Base-by-base conservation (phyloP, 2,113 vertebrate species). In the Hystrix cristata region DNA sequence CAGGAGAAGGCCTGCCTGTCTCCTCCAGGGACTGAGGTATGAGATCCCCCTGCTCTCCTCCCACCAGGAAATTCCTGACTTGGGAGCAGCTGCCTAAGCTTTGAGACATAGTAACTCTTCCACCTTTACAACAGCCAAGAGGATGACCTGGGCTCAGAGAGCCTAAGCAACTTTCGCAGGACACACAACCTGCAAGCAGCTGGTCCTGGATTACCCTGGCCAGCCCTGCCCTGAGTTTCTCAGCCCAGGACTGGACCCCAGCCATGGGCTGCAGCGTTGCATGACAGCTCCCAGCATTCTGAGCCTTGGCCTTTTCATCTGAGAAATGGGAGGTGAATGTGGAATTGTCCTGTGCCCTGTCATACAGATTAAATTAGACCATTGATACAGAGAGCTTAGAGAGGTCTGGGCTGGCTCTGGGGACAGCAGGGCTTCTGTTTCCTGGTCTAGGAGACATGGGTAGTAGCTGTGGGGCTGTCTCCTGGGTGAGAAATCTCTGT, bases 381-480 rank as follows among this genome's bases (percentile, higher is more conserved):
- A 19, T 21, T 0, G 14, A 9, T 5, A 0, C 7, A 15, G 5
- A 21, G 7, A 29, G 0, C 3, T 7, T 9, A 0, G 55, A 57
- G 10, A 8, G 38, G 53, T 60, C 15, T 10, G 12, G 67, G 38
- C 90, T 64, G 0, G 55, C 13, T 72, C 53, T 27, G 21, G 18
- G 67, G 3, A 1, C 4, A 6, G 64, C 9, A 62, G 31, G 46
- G 69, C 71, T 69, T 92, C 60, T 0, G 4, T 15, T 59, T 29
- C 62, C 48, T 88, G 7, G 89, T 46, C 38, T 59, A n/a, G 59
- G 72, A 53, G 27, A 74, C 51, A 4, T 15, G 8, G 46, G 23
- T 13, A n/a, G 11, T 19, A 16, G 38, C 59, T 62, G 25, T 46
- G 29, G 23, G n/a, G 16, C 4, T 6, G 9, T 29, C 43, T 60